Base-by-base conservation (phyloP, 2,888 invertebrate genomes). In the Seira sanloemensis region DNA sequence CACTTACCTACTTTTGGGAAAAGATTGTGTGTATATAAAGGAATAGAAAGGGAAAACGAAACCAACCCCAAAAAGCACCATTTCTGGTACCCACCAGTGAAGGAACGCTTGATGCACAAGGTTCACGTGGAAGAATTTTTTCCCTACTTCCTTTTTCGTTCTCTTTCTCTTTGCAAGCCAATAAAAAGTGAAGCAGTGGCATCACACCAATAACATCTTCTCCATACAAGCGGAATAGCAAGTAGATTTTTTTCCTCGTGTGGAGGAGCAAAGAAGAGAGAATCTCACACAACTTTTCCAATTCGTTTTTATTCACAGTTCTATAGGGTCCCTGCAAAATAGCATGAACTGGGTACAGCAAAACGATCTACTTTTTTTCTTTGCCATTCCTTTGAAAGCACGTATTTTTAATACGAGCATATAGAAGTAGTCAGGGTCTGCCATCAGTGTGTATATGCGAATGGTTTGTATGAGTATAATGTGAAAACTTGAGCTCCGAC, bases 61-160 rank as follows among this genome's bases (percentile, higher is more conserved):
- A 81, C 81, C 81, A 81, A 81, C 81, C 81, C 81, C 81, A 71
- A 81, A n/a, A 81, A 75, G 75, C 81, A 81, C 74, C 81, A 69
- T 77, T 77, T 67, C 68, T 2, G 69, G 67, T 68, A 69, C 46
- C 37, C 23, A 37, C 25, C 23, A 72, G 65, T 66, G 72, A 58
- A 65, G 71, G 72, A 19, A 58, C 37, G 37, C 12, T 37, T 37
- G 37, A 12, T 37, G 12, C 37, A 37, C 37, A 26, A 26, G 72
- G 78, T 21, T 58, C 78, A 72, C 58, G 79, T 21, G 58, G 74
- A 68, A 73, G 71, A 79, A 26, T 37, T 37, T 37, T 37, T 37
- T 37, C 37, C 37, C 12, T 37, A 4, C 37, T 37, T 37, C 37
- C 5, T 12, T 12, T 37, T 37, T 12, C 37, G 4, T 37, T 27